phyloP scores from a whole-genome alignment of 2,113 vertebrate genomes.

The Corvus moneduloides region DNA sequence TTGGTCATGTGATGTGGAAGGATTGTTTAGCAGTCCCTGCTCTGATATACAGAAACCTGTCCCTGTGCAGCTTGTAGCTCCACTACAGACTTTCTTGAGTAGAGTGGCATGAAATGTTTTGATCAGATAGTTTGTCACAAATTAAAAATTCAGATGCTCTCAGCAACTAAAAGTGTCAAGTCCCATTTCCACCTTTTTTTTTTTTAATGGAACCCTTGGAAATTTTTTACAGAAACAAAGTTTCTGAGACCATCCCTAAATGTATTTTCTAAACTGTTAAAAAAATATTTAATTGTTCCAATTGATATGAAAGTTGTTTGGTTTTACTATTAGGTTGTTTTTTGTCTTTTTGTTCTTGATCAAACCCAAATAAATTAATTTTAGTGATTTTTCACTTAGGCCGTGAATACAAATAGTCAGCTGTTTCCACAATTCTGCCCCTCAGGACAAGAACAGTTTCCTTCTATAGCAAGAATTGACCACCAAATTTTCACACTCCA shows the following conservation, averaged over 20 bases:
- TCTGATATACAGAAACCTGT: not conserved
- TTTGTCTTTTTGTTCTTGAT: not conserved
- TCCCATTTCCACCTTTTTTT: not conserved
- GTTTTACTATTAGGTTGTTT: not conserved
- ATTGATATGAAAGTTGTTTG: not conserved
- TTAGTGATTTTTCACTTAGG: not conserved
- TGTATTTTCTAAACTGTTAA: not conserved
- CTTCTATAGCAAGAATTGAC: not conserved
- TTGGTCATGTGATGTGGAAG: not conserved
- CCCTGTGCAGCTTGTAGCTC: not conserved
- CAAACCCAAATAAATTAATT: not conserved
- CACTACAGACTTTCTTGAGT: not conserved
- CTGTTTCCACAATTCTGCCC: not conserved
- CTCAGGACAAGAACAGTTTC: not conserved
- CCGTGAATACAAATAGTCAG: not conserved
- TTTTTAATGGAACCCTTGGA: not conserved
- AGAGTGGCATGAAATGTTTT: not conserved
- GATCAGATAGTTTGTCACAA: not conserved
- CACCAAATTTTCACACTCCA: not conserved
- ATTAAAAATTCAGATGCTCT: not conserved
- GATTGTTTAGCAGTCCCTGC: not conserved
- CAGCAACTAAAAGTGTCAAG: not conserved
- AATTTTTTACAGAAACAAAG: not conserved
- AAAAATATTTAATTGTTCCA: not conserved
- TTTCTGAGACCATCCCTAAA: not conserved